These are phyloP conservation scores for Lasius fuliginosus DNA, from an alignment of 2,888 invertebrate species.

Conservation along the genomic window DNA sequence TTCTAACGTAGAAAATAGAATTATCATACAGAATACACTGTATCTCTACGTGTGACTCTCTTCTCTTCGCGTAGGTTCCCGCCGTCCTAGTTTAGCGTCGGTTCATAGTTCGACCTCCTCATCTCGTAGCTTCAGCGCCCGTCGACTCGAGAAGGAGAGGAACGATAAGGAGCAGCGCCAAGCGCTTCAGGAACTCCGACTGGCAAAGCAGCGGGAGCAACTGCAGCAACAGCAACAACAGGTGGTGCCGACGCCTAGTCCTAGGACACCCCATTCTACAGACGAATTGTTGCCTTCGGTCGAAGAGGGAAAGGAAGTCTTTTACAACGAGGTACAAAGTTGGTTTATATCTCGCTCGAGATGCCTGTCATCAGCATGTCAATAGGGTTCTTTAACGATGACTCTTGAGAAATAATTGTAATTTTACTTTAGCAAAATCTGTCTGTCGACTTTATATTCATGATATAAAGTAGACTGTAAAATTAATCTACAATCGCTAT, in stretches of 20 bases:
- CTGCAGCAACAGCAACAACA: constrained; percentile 87
- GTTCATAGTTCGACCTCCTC: constrained; percentile 95
- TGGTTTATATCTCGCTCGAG: background rate
- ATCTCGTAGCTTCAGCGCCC: constrained; percentile 93
- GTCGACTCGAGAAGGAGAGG: constrained; percentile 93
- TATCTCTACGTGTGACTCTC: constrained; percentile 9
- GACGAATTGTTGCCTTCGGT: constrained; percentile 94
- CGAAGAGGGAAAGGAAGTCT: constrained; percentile 93
- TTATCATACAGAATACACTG: background rate
- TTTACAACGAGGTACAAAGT: constrained; percentile 81
- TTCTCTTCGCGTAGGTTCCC: constrained; percentile 89
- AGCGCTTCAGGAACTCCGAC: constrained; percentile 91
- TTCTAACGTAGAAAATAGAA: constrained; percentile 29
- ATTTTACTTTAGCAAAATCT: background rate
- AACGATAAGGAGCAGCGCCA: constrained; percentile 93
- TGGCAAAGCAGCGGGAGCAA: constrained; percentile 90
- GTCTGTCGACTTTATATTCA: too few relatives aligned
- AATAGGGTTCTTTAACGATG: background rate
- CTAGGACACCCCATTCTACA: constrained; percentile 93
- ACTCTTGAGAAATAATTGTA: background rate
- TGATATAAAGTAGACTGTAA: background rate
- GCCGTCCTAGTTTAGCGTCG: constrained; percentile 95
- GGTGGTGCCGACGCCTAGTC: constrained; percentile 90
- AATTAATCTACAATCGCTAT: background rate
- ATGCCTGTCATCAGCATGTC: background rate